Percentiles rank a stretch among this genome's conserved stretches.
Conservation (phyloP, 2,113 vertebrate genomes). For the Pelmatolapia mariae region DNA sequence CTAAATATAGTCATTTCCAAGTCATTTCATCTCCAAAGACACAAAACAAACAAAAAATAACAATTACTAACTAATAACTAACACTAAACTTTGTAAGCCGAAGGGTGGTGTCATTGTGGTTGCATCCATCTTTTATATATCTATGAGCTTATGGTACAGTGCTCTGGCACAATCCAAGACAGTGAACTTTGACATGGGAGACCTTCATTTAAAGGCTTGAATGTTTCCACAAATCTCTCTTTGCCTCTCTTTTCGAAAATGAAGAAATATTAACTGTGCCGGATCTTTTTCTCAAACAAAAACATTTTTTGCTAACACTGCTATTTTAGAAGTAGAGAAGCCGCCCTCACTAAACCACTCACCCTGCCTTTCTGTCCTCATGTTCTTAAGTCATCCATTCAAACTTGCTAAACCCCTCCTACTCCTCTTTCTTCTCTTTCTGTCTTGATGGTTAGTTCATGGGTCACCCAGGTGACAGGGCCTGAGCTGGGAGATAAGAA, state of each 20-base stretch:
- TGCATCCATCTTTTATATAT: neutral
- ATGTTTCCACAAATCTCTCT: neutral
- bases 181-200: neutral
- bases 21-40: neutral
- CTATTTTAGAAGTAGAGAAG: neutral
- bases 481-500: constrained; percentile 72
- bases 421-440: neutral
- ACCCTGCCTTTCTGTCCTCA: neutral
- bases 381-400: neutral
- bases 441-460: constrained; percentile 54
- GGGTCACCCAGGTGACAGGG: constrained; percentile 66
- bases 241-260: neutral
- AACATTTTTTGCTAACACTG: neutral
- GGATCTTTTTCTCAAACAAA: neutral
- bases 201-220: neutral
- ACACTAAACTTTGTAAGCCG: neutral
- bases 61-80: neutral
- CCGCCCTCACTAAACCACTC: neutral
- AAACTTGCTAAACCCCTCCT: neutral
- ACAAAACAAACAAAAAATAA: neutral
- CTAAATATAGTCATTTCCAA: neutral
- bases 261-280: neutral
- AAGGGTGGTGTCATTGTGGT: neutral
- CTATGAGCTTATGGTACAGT: neutral
- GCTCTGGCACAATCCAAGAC: neutral